phyloP scores from a whole-genome alignment of 92 coral and sea anemone species.

The Ricordea florida region DNA sequence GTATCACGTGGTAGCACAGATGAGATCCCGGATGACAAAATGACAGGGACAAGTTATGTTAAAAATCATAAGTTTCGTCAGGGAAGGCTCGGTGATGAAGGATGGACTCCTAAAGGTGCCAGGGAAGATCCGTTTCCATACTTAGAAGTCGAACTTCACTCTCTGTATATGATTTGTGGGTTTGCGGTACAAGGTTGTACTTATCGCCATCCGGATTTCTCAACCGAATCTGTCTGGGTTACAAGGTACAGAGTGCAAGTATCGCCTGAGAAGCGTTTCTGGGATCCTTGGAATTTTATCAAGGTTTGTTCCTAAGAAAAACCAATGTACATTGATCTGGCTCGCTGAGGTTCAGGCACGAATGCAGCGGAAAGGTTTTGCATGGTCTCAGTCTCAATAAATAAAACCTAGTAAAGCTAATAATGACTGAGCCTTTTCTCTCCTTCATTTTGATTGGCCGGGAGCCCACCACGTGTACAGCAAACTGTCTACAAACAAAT shows the following conservation, averaged over 20 bases:
- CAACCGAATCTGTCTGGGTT: neutral
- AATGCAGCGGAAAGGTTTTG: no score
- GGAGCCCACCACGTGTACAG: no score
- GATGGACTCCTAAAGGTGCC: neutral
- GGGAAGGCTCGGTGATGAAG: neutral
- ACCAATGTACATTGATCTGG: no score
- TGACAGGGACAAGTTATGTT: neutral
- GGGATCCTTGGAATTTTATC: constrained; percentile 24
- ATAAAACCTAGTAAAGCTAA: no score
- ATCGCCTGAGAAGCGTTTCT: constrained; percentile 2
- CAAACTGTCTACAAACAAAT: no score
- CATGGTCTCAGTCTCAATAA: no score
- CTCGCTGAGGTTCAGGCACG: no score
- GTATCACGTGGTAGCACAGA: neutral
- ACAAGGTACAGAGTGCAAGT: constrained; percentile 18
- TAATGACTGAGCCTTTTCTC: no score
- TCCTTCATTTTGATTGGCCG: no score
- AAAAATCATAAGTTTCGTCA: neutral
- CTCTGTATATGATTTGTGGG: constrained; percentile 10
- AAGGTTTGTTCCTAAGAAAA: neutral
- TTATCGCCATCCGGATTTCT: no score
- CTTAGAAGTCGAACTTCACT: neutral
- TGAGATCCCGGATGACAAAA: neutral
- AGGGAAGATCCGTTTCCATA: neutral
- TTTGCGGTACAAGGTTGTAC: neutral